Base-by-base conservation (phyloP, 2,797 vertebrate genomes). In the Siniperca obscura region DNA sequence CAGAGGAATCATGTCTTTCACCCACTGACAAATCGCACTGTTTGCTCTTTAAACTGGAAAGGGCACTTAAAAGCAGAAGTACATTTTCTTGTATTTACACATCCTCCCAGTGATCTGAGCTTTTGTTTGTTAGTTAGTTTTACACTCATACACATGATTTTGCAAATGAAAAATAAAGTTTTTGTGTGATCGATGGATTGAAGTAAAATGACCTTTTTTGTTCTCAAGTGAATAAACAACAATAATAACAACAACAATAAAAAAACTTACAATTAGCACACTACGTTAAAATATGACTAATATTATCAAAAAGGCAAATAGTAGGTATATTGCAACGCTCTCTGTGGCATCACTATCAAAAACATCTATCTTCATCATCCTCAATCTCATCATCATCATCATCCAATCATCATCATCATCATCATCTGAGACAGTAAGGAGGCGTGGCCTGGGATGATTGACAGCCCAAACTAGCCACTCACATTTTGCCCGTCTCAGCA, bases 281-380 rank as follows among this genome's bases (percentile, higher is more conserved):
- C 92, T 94, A 94, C 86, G 74, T 91, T 94, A 93, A 94, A 94
- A 93, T 90, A 92, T 62, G 80, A 94, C 93, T 94, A 94, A 94
- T 92, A 91, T 89, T 89, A 95, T 94, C 90, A 94, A 95, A 90
- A 96, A 96, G 95, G 95, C 94, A 96, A 96, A 96, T 89, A 92
- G 91, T 90, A 94, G 94, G 94, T 95, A 94, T 96, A 96, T 96
- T 96, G 95, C 95, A 96, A 95, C 95, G 81, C 90, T 95, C 94
- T 95, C 93, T 88, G 87, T 82, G 81, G 90, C 89, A 93, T 90
- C 91, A 91, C 92, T 89, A 91, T 83, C 84, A 88, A 90, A 88
- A 90, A 84, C 84, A 92, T 83, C 86, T 78, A 87, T 93, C 90
- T 83, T 91, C 82, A 91, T 91, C 85, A 89, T 81, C 82, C 70